phyloP scores from a whole-genome alignment of 1,140 invertebrate species.

The Heliconius nattereri region DNA sequence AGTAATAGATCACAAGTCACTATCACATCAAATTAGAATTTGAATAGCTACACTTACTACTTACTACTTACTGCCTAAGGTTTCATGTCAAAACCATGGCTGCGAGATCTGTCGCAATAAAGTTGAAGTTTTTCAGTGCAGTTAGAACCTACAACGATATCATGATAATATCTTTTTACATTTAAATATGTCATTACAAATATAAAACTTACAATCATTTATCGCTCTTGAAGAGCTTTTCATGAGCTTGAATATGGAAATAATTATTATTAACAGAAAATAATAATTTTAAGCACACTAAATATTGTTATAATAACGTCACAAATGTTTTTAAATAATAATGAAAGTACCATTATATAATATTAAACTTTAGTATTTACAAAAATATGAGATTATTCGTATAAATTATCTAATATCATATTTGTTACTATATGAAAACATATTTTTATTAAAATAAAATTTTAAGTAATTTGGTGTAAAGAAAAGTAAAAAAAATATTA shows the following conservation, averaged over 20 bases:
- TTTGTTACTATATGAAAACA: no score
- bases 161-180: not conserved
- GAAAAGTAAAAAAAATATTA: no score
- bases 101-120: not conserved
- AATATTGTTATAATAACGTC: no score
- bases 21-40: conserved; percentile 16
- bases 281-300: no score
- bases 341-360: not conserved
- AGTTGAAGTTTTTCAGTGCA: not conserved
- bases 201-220: no score
- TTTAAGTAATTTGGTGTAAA: no score
- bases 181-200: not conserved
- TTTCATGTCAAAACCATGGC: not conserved
- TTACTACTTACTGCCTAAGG: not conserved
- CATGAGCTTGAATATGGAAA: no score
- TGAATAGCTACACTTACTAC: not conserved
- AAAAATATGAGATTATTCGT: not conserved
- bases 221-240: no score
- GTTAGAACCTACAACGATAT: not conserved
- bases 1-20: conserved; percentile 2
- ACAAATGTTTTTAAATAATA: no score
- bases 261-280: no score
- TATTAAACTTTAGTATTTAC: not conserved
- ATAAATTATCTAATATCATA: no score
- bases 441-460: no score